phyloP scores from a whole-genome alignment of 2,113 vertebrate genomes.

The Toxotes jaculatrix region DNA sequence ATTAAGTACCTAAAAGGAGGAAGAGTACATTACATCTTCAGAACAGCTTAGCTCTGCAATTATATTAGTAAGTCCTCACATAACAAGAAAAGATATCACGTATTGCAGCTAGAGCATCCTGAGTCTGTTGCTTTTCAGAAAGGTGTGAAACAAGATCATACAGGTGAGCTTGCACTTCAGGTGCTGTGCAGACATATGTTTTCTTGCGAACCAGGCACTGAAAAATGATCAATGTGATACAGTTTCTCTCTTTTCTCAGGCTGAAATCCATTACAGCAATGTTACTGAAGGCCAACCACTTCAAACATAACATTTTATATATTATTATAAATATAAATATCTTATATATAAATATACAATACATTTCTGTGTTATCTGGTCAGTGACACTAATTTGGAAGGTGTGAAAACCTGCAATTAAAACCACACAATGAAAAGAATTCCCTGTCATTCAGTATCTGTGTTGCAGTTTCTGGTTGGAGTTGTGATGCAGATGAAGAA shows the following conservation, averaged over 20 bases:
- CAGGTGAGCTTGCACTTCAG: constrained; percentile 19
- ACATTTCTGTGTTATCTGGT: constrained; percentile 18
- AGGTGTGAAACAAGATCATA: constrained; percentile 12
- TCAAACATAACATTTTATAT: background rate
- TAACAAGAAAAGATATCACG: too few species aligned
- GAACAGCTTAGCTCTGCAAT: too few species aligned
- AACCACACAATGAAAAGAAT: constrained; percentile 35
- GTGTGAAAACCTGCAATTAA: constrained; percentile 8
- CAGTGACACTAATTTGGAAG: constrained; percentile 15
- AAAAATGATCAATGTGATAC: background rate
- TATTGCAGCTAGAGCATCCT: too few species aligned
- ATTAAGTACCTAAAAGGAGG: background rate
- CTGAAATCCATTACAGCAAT: background rate
- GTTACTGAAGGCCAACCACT: background rate
- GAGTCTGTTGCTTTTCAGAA: background rate
- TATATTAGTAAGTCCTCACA: too few species aligned
- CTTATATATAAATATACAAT: too few species aligned
- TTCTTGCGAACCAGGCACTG: background rate
- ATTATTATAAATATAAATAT: too few species aligned
- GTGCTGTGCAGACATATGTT: background rate
- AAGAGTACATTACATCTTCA: background rate
- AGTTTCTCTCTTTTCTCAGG: background rate
- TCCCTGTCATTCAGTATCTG: background rate
- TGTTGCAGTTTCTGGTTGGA: constrained; percentile 23
- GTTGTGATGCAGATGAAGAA: constrained; percentile 20